Base-by-base conservation (phyloP, 2,888 invertebrate genomes). In the Sarcophaga rosellei region DNA sequence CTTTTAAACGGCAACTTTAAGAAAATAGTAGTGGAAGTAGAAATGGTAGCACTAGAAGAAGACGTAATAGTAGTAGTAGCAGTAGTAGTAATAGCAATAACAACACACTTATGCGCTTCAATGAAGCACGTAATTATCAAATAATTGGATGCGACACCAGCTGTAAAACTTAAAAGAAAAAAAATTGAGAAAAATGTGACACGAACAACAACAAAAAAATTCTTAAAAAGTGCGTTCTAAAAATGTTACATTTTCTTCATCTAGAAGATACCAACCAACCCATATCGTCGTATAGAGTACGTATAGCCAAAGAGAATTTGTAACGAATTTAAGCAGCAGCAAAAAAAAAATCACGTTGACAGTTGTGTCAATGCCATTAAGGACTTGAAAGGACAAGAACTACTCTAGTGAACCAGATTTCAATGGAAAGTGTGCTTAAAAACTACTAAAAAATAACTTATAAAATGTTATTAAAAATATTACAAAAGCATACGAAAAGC, bases 61-160 rank as follows among this genome's bases (percentile, higher is more conserved):
- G 23, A 70, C 44, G 45, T 66, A 76, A 20, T 69, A 63, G 61
- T 57, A 81, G 20, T 53, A 20, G 78, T 81, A 79, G 76, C 3
- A 23, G 23, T 23, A 63, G 15, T 20, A 17, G 20, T 21, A 47
- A 45, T 44, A 76, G 57, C 59, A 69, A 47, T 10, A 77, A 61
- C 15, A 69, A 61, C 84, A 80, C 81, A 84, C 86, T 88, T 87
- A 79, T 88, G 86, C 88, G 89, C 89, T 88, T 84, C 89, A 89
- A 86, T 88, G 89, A 88, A 89, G 89, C 89, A 89, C 87, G 88
- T 89, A 88, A 89, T 89, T 89, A 89, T 89, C 88, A 88, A 88
- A 88, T 89, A 89, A 89, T 89, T 89, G 88, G 88, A 88, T 89
- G 88, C 88, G 88, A 88, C 88, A 88, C 84, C 88, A 89, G 87